phyloP scores from a whole-genome alignment of 2,797 vertebrate species.

The Myotis pilosus region DNA sequence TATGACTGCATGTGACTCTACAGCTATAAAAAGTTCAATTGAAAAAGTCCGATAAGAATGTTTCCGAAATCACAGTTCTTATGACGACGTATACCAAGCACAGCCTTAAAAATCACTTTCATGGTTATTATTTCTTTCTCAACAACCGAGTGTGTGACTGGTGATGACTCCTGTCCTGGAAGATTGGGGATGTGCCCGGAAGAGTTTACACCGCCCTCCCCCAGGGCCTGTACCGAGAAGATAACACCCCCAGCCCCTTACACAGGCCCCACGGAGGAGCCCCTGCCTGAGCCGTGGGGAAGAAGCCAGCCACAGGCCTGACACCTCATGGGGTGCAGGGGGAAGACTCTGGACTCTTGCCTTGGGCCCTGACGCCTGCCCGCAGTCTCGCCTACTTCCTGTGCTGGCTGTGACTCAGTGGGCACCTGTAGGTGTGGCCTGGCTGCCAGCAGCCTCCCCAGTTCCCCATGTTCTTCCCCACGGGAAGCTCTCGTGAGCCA shows the following conservation, averaged over 20 bases:
- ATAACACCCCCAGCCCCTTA: fast-evolving
- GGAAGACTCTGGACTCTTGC: not conserved
- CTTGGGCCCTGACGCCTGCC: not conserved
- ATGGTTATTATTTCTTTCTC: not conserved
- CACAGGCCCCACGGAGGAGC: fast-evolving
- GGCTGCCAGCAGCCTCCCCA: not conserved
- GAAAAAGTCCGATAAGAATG: not conserved
- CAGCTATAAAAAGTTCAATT: not conserved
- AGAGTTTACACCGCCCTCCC: not conserved
- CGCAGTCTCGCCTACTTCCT: fast-evolving
- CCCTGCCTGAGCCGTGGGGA: not conserved
- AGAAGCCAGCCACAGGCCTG: not conserved
- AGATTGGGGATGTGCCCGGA: not conserved
- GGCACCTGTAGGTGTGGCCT: not conserved
- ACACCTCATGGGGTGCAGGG: not conserved
- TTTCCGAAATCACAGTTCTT: not conserved
- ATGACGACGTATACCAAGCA: too few relatives aligned
- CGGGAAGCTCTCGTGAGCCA: not conserved
- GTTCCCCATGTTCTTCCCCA: not conserved
- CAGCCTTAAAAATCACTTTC: too few relatives aligned
- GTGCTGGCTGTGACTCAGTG: not conserved
- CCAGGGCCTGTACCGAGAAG: not conserved
- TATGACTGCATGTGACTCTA: not conserved
- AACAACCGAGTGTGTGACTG: not conserved
- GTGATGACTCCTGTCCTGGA: not conserved